phyloP scores from a whole-genome alignment of 2,113 vertebrate species.

The Lonchura striata region DNA sequence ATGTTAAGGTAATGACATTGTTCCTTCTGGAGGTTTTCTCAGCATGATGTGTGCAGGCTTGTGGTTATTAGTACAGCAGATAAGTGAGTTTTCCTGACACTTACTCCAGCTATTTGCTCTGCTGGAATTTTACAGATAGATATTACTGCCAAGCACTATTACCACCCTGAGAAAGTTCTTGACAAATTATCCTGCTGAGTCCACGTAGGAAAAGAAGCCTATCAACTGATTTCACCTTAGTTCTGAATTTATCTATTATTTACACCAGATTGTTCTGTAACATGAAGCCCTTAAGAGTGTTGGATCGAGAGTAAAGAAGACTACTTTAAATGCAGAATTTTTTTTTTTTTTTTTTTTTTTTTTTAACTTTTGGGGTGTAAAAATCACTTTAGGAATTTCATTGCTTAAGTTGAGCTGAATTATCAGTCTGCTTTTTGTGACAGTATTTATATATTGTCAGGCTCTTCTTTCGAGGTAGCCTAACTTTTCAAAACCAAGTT shows the following conservation, averaged over 20 bases:
- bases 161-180: neutral
- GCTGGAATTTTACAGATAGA: conserved; percentile 16
- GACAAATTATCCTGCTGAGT: conserved; percentile 24
- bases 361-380: neutral
- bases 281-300: neutral
- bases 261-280: neutral
- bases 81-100: conserved; percentile 22
- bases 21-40: conserved; percentile 40
- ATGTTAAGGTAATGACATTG: conserved; percentile 42
- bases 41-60: conserved; percentile 16
- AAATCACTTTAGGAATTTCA: neutral
- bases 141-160: neutral
- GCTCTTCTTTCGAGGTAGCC: neutral
- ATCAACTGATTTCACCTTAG: neutral
- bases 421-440: neutral
- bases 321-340: neutral
- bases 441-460: neutral
- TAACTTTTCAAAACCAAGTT: neutral
- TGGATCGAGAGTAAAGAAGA: neutral
- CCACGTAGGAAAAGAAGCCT: neutral
- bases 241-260: neutral
- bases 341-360: no score
- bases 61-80: conserved; percentile 40
- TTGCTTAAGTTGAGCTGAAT: neutral
- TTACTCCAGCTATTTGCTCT: conserved; percentile 21